Percentiles rank a stretch among this genome's conserved stretches.
Evolutionary conservation across 2,888 invertebrate species (phyloP).

Genomic region (Heliconius cydno): DNA sequence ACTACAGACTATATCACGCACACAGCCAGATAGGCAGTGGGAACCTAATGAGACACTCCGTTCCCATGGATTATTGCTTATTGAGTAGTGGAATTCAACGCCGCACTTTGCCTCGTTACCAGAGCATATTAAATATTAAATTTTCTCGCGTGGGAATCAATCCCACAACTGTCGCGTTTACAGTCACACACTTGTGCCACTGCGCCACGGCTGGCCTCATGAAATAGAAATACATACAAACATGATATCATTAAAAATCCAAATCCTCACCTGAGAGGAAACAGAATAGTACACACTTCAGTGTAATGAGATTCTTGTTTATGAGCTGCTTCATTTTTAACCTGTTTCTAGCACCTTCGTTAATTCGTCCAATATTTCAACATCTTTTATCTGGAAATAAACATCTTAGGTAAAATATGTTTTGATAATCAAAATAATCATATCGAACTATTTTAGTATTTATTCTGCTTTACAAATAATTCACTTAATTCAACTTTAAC

Average conservation of each 20-base stretch:
- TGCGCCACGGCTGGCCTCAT: not conserved
- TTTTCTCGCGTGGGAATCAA: too few species aligned
- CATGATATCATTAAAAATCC: conserved; percentile 5
- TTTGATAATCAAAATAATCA: not conserved
- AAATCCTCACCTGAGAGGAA: conserved; percentile 88
- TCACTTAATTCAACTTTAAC: too few species aligned
- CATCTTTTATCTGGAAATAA: conserved; percentile 62
- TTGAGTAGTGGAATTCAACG: too few species aligned
- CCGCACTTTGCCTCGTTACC: too few species aligned
- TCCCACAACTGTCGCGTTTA: too few species aligned
- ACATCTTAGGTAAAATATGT: not conserved
- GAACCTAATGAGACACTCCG: too few species aligned
- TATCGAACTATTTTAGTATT: not conserved
- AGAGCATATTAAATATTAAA: too few species aligned
- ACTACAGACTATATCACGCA: too few species aligned
- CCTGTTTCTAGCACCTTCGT: conserved; percentile 46
- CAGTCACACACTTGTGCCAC: too few species aligned
- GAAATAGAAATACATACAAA: not conserved
- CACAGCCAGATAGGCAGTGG: too few species aligned
- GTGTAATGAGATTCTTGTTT: conserved; percentile 88
- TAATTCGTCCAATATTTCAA: conserved; percentile 47
- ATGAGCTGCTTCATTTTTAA: conserved; percentile 72
- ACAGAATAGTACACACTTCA: conserved; percentile 91
- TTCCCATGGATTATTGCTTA: too few species aligned
- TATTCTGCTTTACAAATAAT: too few species aligned